A percentile compares a stretch with the other conserved stretches of the same genome.
These are phyloP conservation scores for Uloborus diversus DNA, from an alignment of 1,140 invertebrate species.

Conservation along the genomic window DNA sequence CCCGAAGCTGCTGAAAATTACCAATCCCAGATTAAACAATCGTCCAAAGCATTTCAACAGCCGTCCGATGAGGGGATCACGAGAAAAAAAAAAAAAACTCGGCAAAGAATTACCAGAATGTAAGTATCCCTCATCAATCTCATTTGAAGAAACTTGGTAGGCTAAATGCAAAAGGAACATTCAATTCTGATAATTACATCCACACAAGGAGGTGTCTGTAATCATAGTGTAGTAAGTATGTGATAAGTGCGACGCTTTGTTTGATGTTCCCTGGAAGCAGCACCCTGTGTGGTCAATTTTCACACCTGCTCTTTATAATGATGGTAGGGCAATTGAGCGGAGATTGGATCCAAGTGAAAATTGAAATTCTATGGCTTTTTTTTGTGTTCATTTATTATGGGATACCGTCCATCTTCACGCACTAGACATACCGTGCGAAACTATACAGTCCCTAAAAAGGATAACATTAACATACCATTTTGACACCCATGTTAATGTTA, in stretches of 20 bases:
- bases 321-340: background rate
- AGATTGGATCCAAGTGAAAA: conserved; percentile 1
- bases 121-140: conserved; percentile 33
- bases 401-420: background rate
- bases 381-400: background rate
- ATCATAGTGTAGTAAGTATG: conserved; percentile 13
- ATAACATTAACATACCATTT: too few relatives aligned
- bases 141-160: conserved; percentile 29
- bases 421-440: too few relatives aligned
- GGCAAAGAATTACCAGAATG: too few relatives aligned
- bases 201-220: background rate
- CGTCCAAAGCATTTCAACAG: background rate
- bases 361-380: conserved; percentile 13
- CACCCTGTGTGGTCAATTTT: conserved; percentile 41
- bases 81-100: too few relatives aligned
- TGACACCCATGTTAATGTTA: too few relatives aligned
- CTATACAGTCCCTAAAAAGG: too few relatives aligned
- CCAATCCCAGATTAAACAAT: conserved; percentile 22
- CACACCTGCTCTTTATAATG: conserved; percentile 31
- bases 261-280: conserved; percentile 3
- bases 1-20: conserved; percentile 5
- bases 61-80: background rate
- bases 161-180: conserved; percentile 11
- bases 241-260: conserved; percentile 23
- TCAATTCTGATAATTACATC: conserved; percentile 42